Evolutionary conservation across 2,888 invertebrate genomes (phyloP).

Genomic region (Cantharis nigra): DNA sequence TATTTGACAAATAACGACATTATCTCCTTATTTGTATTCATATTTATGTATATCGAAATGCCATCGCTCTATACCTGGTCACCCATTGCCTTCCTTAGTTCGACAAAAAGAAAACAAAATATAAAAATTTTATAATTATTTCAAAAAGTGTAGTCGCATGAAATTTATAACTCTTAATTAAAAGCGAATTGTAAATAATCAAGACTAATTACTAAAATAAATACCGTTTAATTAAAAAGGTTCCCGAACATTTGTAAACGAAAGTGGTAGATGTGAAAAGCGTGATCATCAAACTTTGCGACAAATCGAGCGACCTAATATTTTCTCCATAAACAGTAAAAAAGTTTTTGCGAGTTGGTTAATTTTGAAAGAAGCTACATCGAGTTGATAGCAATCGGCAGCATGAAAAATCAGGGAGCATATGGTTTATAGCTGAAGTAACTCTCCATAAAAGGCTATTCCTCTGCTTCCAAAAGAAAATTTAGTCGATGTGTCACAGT

Average conservation of each 20-base stretch:
- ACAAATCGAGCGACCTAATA: background rate
- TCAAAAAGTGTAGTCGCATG: background rate
- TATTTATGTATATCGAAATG: background rate
- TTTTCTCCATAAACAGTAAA: background rate
- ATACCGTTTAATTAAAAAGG: background rate
- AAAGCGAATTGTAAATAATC: background rate
- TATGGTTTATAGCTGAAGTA: background rate
- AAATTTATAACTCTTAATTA: background rate
- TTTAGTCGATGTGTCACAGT: background rate
- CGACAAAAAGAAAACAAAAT: background rate
- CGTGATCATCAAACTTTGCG: background rate
- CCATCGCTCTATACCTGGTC: background rate
- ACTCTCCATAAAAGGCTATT: background rate
- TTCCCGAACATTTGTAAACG: background rate
- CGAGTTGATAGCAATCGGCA: background rate
- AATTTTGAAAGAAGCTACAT: background rate
- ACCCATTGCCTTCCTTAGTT: background rate
- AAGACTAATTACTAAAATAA: background rate
- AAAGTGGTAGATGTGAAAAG: background rate
- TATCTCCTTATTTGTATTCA: background rate
- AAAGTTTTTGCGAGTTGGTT: background rate
- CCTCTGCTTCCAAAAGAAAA: background rate
- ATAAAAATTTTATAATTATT: background rate
- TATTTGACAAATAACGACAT: background rate
- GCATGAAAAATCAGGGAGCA: background rate